phyloP scores from a whole-genome alignment of 2,113 vertebrate species.

The Misgurnus mizolepis region DNA sequence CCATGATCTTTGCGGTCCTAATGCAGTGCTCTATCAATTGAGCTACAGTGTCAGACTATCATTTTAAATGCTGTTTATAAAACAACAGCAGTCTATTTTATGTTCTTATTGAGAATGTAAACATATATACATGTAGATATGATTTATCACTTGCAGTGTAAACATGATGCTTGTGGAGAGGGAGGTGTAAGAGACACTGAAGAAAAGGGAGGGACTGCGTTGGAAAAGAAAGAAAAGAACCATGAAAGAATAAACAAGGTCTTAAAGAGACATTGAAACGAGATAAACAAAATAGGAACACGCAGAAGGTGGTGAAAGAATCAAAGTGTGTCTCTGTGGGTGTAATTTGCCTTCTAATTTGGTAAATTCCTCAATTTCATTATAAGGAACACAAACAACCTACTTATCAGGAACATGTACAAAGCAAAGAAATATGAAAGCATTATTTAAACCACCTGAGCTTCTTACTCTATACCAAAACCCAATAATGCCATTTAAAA shows the following conservation, averaged over 20 bases:
- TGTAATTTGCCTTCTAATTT: conserved; percentile 58
- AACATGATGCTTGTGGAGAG: conserved; percentile 20
- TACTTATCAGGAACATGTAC: conserved; percentile 63
- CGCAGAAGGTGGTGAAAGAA: background rate
- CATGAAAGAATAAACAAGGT: conserved; percentile 8
- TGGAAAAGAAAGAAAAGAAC: conserved; percentile 16
- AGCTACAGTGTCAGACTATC: too few species aligned
- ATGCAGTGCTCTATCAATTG: too few species aligned
- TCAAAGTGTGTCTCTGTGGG: conserved; percentile 49
- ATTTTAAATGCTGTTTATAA: background rate
- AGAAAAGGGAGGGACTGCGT: conserved; percentile 3
- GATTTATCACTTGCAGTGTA: background rate
- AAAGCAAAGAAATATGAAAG: conserved; percentile 54
- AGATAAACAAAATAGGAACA: background rate
- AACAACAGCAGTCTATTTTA: background rate
- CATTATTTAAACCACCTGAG: conserved; percentile 57
- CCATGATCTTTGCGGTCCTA: too few species aligned
- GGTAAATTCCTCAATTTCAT: conserved; percentile 59
- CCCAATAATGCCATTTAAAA: conserved; percentile 34
- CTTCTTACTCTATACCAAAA: conserved; percentile 42
- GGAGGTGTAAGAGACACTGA: background rate
- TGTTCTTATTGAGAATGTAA: background rate
- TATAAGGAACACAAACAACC: conserved; percentile 55
- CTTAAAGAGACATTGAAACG: conserved; percentile 13
- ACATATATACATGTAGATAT: background rate